Conservation (phyloP, 2,888 invertebrate genomes). For the Nesidiocoris tenuis region DNA sequence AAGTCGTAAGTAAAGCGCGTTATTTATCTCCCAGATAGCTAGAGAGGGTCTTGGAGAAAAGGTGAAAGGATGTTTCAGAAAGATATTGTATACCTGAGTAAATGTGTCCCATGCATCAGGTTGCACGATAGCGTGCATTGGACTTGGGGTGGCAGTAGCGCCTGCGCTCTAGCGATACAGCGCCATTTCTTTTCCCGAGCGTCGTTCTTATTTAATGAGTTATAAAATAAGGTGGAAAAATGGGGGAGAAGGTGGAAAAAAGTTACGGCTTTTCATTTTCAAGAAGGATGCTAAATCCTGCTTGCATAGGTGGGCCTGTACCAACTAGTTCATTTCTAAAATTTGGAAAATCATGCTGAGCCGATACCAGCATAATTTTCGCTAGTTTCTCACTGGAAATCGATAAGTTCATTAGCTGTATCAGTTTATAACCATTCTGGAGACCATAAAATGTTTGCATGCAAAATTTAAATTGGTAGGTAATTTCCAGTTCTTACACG, state of each 20-base stretch:
- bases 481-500: too few relatives aligned
- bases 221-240: conserved; percentile 38
- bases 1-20: conserved; percentile 7
- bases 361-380: too few relatives aligned
- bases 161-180: conserved; percentile 23
- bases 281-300: background rate
- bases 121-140: conserved; percentile 2
- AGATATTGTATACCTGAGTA: conserved; percentile 35
- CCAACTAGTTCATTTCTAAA: too few relatives aligned
- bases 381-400: too few relatives aligned
- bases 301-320: too few relatives aligned
- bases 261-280: background rate
- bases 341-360: too few relatives aligned
- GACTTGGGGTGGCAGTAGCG: background rate
- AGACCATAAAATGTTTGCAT: too few relatives aligned
- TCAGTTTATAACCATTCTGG: too few relatives aligned
- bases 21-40: conserved; percentile 18
- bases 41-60: background rate
- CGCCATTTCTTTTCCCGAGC: background rate
- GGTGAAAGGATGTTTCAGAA: conserved; percentile 19
- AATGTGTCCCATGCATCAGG: conserved; percentile 39
- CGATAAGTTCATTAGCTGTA: too few relatives aligned
- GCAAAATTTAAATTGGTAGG: too few relatives aligned
- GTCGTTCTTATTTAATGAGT: conserved; percentile 42
- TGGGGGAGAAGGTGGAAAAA: background rate